Evolutionary conservation across 1,140 invertebrate species (phyloP), one percentile per base, ranked within the genome.

Genomic region (Drosophila ironensis): DNA sequence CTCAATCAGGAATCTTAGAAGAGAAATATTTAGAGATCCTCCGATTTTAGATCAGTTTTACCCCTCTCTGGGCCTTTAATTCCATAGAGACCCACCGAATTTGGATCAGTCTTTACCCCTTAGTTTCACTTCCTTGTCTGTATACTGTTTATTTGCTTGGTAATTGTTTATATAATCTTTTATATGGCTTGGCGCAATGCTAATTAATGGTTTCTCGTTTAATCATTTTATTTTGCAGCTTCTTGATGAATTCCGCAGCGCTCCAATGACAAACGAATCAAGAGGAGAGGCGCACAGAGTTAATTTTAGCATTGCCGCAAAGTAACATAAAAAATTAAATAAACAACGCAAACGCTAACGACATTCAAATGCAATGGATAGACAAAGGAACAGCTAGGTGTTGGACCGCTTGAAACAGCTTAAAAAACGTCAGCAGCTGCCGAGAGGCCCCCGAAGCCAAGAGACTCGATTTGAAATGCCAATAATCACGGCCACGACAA

Each of bases 401-500:
- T 47, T 40, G 50, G 41, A 45, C 9, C 17, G 25, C 19, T 38
- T 25, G 6, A 35, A 68, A 25, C 24, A 25, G 48, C 38, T 51
- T 19, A 11, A 19, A 22, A 35, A 28, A n/a, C n/a, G n/a, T n/a
- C n/a, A n/a, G n/a, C n/a, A n/a, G n/a, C n/a, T n/a, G n/a, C n/a
- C n/a, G n/a, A n/a, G n/a, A n/a, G n/a, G n/a, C n/a, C n/a, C n/a
- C n/a, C n/a, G 28, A 27, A 38, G 24, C 30, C 11, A 19, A 61
- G 57, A 37, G 24, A 60, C 5, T 16, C 17, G 40, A 24, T 51
- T 33, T 27, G 44, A 47, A 72, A 72, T 72, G 70, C 68, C 68
- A 57, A 72, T 72, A 66, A 66, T 72, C 70, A 72, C 70, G 70
- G 68, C 68, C 41, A 72, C 70, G 38, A 72, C 68, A 46, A 66